Evolutionary conservation across 2,797 vertebrate species (phyloP).

Genomic region (Microctenopoma steveboyesi): DNA sequence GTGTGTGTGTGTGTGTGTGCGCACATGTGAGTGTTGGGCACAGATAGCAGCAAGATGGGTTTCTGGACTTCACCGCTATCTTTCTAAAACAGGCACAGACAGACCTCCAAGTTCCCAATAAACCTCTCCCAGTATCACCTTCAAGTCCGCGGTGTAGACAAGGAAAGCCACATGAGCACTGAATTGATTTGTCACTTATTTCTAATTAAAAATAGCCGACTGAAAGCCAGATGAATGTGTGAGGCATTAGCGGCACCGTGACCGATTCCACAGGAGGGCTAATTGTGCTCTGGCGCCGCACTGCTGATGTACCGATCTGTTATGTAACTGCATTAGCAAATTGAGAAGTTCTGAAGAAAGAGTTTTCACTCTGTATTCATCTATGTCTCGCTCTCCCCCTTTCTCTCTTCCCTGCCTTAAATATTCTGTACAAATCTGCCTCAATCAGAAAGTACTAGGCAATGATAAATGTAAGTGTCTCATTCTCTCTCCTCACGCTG

Average conservation of each 20-base stretch:
- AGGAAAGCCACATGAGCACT: slow-evolving; percentile 27
- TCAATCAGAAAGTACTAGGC: slow-evolving; percentile 14
- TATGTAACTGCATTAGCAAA: slow-evolving; percentile 67
- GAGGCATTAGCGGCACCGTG: slow-evolving; percentile 41
- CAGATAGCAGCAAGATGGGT: slow-evolving; percentile 74
- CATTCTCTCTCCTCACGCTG: slow-evolving; percentile 2
- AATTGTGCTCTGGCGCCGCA: slow-evolving; percentile 52
- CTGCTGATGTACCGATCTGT: slow-evolving; percentile 60
- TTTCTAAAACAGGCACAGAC: slow-evolving; percentile 70
- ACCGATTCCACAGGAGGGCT: slow-evolving; percentile 63
- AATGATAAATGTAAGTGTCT: background rate
- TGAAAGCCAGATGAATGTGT: slow-evolving; percentile 42
- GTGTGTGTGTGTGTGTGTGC: slow-evolving; percentile 1
- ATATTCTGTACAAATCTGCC: slow-evolving; percentile 21
- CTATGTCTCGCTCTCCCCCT: background rate
- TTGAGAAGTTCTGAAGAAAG: slow-evolving; percentile 50
- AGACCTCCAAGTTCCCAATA: slow-evolving; percentile 57
- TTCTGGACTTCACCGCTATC: slow-evolving; percentile 72
- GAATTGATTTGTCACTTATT: slow-evolving; percentile 39
- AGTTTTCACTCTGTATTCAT: slow-evolving; percentile 17
- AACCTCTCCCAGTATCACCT: slow-evolving; percentile 31
- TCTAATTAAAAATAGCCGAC: slow-evolving; percentile 66
- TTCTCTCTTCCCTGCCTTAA: slow-evolving; percentile 4
- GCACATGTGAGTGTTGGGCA: slow-evolving; percentile 35
- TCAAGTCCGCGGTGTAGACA: slow-evolving; percentile 21